These are phyloP conservation scores for Acrobasis repandana DNA, from an alignment of 2,888 invertebrate species.

Conservation along the genomic window DNA sequence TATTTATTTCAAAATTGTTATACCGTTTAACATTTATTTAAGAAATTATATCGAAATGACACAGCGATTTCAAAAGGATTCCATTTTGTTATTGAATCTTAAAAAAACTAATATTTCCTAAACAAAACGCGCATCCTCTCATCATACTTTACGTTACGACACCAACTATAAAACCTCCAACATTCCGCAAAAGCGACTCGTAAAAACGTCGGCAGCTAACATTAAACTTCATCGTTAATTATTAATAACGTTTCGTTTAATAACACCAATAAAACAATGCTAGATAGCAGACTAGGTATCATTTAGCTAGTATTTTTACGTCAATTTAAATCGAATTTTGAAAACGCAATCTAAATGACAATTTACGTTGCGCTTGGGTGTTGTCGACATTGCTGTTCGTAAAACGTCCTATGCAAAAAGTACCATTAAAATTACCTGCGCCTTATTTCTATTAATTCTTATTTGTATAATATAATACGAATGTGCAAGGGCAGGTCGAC, in stretches of 20 bases:
- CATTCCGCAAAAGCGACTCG: constrained; percentile 25
- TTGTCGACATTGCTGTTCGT: background rate
- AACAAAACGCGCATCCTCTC: constrained; percentile 3
- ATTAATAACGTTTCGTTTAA: constrained; percentile 31
- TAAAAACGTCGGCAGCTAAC: constrained; percentile 28
- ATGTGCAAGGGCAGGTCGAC: too few species aligned
- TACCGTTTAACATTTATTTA: too few species aligned
- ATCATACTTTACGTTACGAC: constrained; percentile 14
- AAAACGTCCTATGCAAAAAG: background rate
- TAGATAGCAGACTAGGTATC: constrained; percentile 23
- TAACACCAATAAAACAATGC: constrained; percentile 32
- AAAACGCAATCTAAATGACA: constrained; percentile 25
- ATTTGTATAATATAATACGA: too few species aligned
- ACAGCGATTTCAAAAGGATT: background rate
- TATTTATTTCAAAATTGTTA: too few species aligned
- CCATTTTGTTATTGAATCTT: background rate
- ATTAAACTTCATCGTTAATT: constrained; percentile 30
- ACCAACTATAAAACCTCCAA: constrained; percentile 18
- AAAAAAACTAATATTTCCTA: background rate
- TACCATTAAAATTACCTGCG: background rate
- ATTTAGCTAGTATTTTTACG: constrained; percentile 18
- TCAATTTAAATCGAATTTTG: constrained; percentile 17
- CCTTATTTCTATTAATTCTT: too few species aligned
- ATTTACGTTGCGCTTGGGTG: constrained; percentile 3
- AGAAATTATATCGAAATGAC: too few species aligned